These are phyloP conservation scores for Biston betularia DNA, from an alignment of 2,888 invertebrate genomes.

Conservation along the genomic window DNA sequence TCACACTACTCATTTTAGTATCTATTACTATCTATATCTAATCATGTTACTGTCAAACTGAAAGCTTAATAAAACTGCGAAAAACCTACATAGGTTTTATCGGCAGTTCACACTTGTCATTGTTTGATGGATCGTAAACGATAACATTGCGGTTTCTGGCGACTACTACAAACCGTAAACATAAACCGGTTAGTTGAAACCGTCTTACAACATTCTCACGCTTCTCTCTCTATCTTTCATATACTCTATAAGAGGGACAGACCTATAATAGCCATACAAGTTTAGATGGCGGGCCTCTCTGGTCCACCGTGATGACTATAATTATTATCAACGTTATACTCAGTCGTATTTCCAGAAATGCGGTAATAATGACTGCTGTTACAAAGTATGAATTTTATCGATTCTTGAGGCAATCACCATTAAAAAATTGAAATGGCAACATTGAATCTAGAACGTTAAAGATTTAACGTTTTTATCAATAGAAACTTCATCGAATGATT, in stretches of 20 bases:
- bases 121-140: constrained; percentile 52
- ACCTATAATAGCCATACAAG: constrained; percentile 23
- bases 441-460: neutral
- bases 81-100: constrained; percentile 31
- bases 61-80: constrained; percentile 1
- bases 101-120: constrained; percentile 41
- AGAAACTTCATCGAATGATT: neutral
- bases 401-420: neutral
- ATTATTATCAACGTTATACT: constrained; percentile 29
- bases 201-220: constrained; percentile 17
- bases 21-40: neutral
- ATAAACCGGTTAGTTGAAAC: constrained; percentile 47
- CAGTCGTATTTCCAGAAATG: constrained; percentile 33
- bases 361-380: constrained; percentile 20
- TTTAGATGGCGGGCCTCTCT: constrained; percentile 35
- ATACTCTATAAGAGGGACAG: constrained; percentile 31
- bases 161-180: constrained; percentile 43
- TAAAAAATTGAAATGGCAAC: neutral
- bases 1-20: neutral
- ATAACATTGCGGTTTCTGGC: constrained; percentile 45
- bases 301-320: constrained; percentile 29
- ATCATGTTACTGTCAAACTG: constrained; percentile 3
- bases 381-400: neutral
- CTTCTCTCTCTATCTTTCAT: constrained; percentile 28
- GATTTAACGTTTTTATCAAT: neutral